Base-by-base conservation (phyloP, 2,888 invertebrate genomes). In the Dermolepida albohirtum region DNA sequence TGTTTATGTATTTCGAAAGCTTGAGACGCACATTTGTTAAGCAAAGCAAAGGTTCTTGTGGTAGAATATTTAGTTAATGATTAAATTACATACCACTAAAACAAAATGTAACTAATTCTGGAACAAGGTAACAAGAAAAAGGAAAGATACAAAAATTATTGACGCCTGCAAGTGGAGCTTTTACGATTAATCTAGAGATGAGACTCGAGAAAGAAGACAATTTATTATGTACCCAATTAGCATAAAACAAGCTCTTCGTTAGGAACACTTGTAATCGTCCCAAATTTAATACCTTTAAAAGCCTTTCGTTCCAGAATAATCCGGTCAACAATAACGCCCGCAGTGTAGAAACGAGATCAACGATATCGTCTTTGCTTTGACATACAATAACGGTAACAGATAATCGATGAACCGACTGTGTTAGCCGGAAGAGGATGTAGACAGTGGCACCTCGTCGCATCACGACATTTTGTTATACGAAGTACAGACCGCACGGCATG, bases 171-270 rank as follows among this genome's bases (percentile, higher is more conserved):
- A 54, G 40, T 54, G 17, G 54, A 14, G 10, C 54, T 40, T 16
- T 54, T 40, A 16, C 40, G 34, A 47, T 34, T 34, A 62, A 62
- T 34, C 34, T 34, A 34, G 34, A 34, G 34, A 34, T 14, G 59
- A 62, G 47, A 44, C n/a, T 10, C 47, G 47, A 6, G 17, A 11
- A 12, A 16, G 47, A 47, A 17, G 27, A 44, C 59, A 59, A 59
- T 59, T 59, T 59, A 59, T 59, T 59, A 59, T 59, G 59, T 59
- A 22, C 59, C 59, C 44, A 59, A 59, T 59, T 59, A 59, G 44
- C 59, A 59, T 62, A 47, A 62, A 62, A 47, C 47, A 47, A 62
- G 47, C 59, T 34, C 34, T 49, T 62, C 59, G 47, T 47, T 59
- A 44, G 47, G 44, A 59, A 59, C 59, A 44, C 59, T 59, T 59